Percentiles rank a stretch among this genome's conserved stretches.
These are phyloP conservation scores for Dermolepida albohirtum DNA, from an alignment of 2,888 invertebrate genomes.

Conservation along the genomic window DNA sequence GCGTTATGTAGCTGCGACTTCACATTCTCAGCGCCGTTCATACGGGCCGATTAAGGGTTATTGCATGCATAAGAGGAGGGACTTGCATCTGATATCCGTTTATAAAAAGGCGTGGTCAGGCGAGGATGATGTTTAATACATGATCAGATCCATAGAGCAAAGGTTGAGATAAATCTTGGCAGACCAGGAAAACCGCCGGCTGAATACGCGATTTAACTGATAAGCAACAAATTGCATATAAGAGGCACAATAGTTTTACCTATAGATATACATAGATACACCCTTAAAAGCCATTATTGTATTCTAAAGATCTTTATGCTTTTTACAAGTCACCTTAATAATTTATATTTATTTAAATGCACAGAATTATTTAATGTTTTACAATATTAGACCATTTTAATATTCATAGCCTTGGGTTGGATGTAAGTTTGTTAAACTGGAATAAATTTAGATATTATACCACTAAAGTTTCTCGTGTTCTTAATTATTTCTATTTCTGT, in stretches of 20 bases:
- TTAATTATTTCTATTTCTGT: too few relatives aligned
- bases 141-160: conserved; percentile 46
- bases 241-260: background rate
- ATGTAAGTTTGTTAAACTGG: too few relatives aligned
- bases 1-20: conserved; percentile 44
- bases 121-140: conserved; percentile 55
- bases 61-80: conserved; percentile 58
- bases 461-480: too few relatives aligned
- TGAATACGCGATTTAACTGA: conserved; percentile 18
- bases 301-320: too few relatives aligned
- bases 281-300: too few relatives aligned
- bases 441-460: too few relatives aligned
- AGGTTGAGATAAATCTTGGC: conserved; percentile 39
- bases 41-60: conserved; percentile 56
- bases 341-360: too few relatives aligned
- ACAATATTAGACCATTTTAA: too few relatives aligned
- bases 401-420: too few relatives aligned
- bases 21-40: conserved; percentile 55
- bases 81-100: conserved; percentile 58
- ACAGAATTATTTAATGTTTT: too few relatives aligned
- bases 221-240: conserved; percentile 35
- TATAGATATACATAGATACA: too few relatives aligned
- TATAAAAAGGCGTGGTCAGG: conserved; percentile 63
- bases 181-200: conserved; percentile 16
- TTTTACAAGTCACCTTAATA: too few relatives aligned